Percentiles rank a stretch among this genome's conserved stretches.
Conservation (phyloP, 1,140 invertebrate genomes). For the Macrocentrus cingulum region DNA sequence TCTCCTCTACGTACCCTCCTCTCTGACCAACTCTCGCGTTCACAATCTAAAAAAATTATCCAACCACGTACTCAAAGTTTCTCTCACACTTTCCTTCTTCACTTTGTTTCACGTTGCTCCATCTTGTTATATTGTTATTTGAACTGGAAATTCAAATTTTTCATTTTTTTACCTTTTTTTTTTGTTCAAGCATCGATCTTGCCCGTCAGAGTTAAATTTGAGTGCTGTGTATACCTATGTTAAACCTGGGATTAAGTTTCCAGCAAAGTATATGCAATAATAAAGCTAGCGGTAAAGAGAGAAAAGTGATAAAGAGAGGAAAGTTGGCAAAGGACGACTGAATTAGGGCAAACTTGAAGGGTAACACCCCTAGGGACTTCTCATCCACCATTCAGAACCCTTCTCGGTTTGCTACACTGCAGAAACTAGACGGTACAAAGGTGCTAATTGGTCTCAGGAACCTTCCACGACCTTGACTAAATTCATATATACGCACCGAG, state of each 20-base stretch:
- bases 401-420: background rate
- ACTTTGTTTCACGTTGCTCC: background rate
- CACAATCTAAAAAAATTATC: background rate
- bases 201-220: background rate
- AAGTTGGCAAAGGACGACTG: constrained; percentile 4
- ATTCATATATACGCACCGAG: background rate
- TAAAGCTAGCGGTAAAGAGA: background rate
- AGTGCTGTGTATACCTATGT: background rate
- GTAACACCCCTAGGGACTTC: constrained; percentile 10
- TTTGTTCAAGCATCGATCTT: background rate
- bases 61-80: background rate
- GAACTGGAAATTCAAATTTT: no score
- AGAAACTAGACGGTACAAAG: constrained; percentile 10
- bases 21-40: background rate
- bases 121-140: no score
- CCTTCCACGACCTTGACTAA: constrained; percentile 9
- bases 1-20: no score
- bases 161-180: no score
- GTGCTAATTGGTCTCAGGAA: constrained; percentile 15
- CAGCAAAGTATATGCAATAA: background rate
- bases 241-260: background rate
- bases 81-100: background rate
- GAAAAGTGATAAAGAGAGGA: background rate
- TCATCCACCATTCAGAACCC: background rate
- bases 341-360: constrained; percentile 14